Evolutionary conservation across 2,888 invertebrate species (phyloP).

Genomic region (Epistrophe grossulariae): DNA sequence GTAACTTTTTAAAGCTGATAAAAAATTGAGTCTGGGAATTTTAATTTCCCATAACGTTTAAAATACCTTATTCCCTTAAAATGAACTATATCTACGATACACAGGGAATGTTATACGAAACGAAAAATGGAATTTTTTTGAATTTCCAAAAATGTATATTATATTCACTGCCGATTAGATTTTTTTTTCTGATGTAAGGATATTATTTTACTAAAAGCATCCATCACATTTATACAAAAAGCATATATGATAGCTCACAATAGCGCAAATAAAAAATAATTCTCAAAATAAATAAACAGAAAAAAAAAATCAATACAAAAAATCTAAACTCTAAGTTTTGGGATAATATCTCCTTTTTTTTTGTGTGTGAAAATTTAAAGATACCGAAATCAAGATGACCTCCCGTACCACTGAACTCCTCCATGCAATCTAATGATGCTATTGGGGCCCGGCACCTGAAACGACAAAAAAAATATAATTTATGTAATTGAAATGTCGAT

Average conservation of each 20-base stretch:
- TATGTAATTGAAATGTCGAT: not conserved
- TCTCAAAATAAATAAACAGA: not conserved
- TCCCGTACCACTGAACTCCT: constrained; percentile 92
- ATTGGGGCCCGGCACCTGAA: constrained; percentile 95
- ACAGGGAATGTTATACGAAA: not conserved
- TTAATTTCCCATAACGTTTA: not conserved
- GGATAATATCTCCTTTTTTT: constrained; percentile 79
- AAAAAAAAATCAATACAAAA: too few relatives aligned
- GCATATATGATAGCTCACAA: not conserved
- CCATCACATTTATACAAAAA: not conserved
- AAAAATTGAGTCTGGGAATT: not conserved
- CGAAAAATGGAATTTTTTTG: not conserved
- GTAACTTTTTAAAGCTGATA: not conserved
- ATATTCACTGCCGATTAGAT: not conserved
- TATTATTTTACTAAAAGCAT: constrained; percentile 7
- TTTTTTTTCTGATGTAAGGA: not conserved
- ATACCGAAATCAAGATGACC: constrained; percentile 85
- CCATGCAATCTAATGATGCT: constrained; percentile 97
- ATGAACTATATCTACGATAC: too few relatives aligned
- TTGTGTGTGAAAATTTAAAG: constrained; percentile 74
- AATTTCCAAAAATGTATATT: not conserved
- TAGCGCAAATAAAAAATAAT: not conserved
- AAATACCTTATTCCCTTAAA: too few relatives aligned
- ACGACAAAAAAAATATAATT: constrained; percentile 16
- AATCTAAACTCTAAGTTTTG: constrained; percentile 74